These are phyloP conservation scores for Plecturocebus donacophilus DNA, from an alignment of 2,113 vertebrate genomes.

Conservation along the genomic window DNA sequence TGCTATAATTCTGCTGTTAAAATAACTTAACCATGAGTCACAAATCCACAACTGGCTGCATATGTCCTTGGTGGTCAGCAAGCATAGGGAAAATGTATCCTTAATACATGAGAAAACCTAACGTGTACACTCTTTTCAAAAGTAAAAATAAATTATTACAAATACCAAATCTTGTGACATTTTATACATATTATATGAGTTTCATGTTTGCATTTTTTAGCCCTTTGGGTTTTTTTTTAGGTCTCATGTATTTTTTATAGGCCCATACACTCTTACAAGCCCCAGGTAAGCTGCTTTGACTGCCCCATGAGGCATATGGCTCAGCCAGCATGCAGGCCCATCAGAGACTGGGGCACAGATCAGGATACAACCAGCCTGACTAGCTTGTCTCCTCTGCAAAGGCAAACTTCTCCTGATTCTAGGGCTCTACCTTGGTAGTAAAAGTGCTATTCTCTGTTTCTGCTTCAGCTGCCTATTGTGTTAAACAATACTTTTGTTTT, in stretches of 20 bases:
- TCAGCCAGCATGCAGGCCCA: not conserved
- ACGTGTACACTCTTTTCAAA: not conserved
- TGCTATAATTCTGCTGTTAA: not conserved
- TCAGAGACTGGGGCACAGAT: rapidly evolving
- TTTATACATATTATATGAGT: not conserved
- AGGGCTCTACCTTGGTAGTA: not conserved
- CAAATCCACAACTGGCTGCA: not conserved
- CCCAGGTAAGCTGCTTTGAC: not conserved
- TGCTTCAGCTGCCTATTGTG: not conserved
- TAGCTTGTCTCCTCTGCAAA: not conserved
- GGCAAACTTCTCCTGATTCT: not conserved
- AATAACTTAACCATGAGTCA: not conserved
- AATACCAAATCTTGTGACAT: not conserved
- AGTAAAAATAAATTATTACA: not conserved
- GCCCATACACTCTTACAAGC: not conserved
- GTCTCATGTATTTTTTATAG: not conserved
- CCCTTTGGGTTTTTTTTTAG: not conserved
- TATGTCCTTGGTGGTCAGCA: not conserved
- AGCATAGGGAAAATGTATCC: not conserved
- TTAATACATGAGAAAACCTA: not conserved
- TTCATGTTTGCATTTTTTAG: not conserved
- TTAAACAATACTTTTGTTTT: not conserved
- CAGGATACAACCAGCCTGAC: rapidly evolving
- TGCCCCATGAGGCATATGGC: not conserved
- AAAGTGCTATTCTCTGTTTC: not conserved